These are phyloP conservation scores for Papilio polyxenes DNA, from an alignment of 1,140 invertebrate genomes.

Conservation along the genomic window DNA sequence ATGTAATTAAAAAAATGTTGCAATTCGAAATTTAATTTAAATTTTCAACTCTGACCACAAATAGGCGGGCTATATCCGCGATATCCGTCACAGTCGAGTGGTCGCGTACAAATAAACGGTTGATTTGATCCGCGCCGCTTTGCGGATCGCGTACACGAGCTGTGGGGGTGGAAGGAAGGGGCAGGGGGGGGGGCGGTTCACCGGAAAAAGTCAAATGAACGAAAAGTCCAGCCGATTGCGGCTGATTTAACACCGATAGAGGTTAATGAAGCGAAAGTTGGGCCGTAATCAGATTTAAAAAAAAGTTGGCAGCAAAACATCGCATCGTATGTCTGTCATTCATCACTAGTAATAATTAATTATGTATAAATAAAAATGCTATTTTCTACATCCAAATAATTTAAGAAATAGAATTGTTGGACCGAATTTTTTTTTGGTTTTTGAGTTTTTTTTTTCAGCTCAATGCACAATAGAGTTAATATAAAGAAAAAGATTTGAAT, in stretches of 20 bases:
- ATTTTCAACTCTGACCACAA: slow-evolving; percentile 45
- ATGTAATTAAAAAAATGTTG: slow-evolving; percentile 15
- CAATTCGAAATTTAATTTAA: slow-evolving; percentile 40
- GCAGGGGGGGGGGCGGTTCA: slow-evolving; percentile 33
- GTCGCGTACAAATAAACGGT: slow-evolving; percentile 58
- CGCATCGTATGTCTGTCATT: slow-evolving; percentile 12
- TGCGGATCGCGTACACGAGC: slow-evolving; percentile 27
- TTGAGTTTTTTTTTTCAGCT: neutral
- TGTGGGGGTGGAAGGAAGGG: slow-evolving; percentile 30
- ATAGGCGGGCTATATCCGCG: slow-evolving; percentile 51
- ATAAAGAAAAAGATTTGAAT: neutral
- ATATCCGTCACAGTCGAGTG: slow-evolving; percentile 49
- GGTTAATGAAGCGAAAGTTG: slow-evolving; percentile 47
- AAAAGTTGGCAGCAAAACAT: neutral
- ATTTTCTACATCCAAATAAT: neutral
- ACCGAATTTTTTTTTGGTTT: neutral
- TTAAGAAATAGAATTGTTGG: neutral
- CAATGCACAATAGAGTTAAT: neutral
- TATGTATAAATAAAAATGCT: slow-evolving; percentile 9
- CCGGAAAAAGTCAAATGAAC: slow-evolving; percentile 48
- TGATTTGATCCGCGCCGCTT: slow-evolving; percentile 55
- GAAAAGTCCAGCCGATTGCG: slow-evolving; percentile 44
- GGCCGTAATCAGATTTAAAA: slow-evolving; percentile 23
- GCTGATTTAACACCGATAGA: slow-evolving; percentile 44
- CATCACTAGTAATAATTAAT: neutral